Base-by-base conservation (phyloP, 30 jellyfish, hydroid and myxozoan genomes). In the Nemopilema nomurai region DNA sequence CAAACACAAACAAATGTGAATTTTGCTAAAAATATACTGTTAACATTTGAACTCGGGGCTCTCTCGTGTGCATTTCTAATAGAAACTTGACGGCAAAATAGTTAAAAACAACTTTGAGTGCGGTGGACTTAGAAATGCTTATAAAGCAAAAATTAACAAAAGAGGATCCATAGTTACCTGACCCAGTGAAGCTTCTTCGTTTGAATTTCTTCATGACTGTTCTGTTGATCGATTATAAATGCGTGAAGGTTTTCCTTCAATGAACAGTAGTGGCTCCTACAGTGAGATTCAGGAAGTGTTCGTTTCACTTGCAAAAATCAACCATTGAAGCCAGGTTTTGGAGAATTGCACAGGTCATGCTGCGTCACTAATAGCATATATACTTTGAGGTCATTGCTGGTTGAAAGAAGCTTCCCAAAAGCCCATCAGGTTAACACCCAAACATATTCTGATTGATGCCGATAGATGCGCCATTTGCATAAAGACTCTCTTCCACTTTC, bases 141-240 rank as follows among this genome's bases (percentile, higher is more conserved):
- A 69, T 1, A 27, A 16, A 41, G 50, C 49, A 29, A 69, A 69
- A 49, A 52, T 1, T 3, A 33, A 75, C 24, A 75, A 16, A 6
- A 75, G 0, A 25, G 19, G 67, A 63, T 62, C 31, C 51, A 62
- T 51, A 67, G 64, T 71, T 66, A 83, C 91, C 80, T 18, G 91
- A 83, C 18, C 91, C 91, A n/a, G 71, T 72, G 64, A 83, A 83
- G 57, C 91, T 83, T 74, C 91, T 83, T 72, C 91, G 81, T 70
- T 83, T 83, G 86, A 83, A 83, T 64, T 83, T 83, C 65, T 83
- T 83, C 91, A 83, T 83, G 64, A 8, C 71, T 22, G 65, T 26
- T 25, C 28, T 16, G 41, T 41, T 41, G 6, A 6, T 41, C 13
- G 6, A 41, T 41, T 41, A 3, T 13, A n/a, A n/a, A n/a, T n/a